Conservation (phyloP, 2,888 invertebrate genomes). For the Caenorhabditis japonica region DNA sequence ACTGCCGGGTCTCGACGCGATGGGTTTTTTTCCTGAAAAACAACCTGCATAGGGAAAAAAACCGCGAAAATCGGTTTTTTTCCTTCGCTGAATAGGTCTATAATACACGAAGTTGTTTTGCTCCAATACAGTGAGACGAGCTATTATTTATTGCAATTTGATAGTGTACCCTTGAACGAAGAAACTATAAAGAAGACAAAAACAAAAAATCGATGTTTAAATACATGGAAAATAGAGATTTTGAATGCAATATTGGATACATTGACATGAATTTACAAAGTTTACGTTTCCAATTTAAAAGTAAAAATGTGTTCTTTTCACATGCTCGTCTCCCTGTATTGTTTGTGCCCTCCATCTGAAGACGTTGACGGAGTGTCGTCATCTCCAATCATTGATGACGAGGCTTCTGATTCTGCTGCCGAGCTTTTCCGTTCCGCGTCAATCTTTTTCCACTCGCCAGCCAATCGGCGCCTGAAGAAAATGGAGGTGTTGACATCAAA, state of each 20-base stretch:
- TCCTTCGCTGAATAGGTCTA: no score
- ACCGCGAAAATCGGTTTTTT: no score
- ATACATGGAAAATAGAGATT: background rate
- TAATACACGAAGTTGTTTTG: no score
- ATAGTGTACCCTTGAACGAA: conserved; percentile 42
- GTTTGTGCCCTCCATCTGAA: conserved; percentile 41
- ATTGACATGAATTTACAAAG: no score
- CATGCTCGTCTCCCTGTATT: conserved; percentile 53
- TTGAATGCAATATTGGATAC: no score
- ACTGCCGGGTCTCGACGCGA: no score
- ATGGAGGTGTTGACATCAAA: background rate
- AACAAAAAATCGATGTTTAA: conserved; percentile 36
- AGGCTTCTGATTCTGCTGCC: conserved; percentile 47
- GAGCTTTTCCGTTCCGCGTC: conserved; percentile 51
- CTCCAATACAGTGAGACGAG: background rate
- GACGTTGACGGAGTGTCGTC: conserved; percentile 51
- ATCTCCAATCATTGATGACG: conserved; percentile 40
- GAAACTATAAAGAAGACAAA: conserved; percentile 44
- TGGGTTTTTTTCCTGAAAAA: no score
- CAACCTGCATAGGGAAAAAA: no score
- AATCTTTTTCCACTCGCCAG: conserved; percentile 58
- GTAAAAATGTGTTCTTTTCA: conserved; percentile 9
- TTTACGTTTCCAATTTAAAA: no score
- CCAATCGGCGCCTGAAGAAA: conserved; percentile 54
- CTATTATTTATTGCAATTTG: conserved; percentile 44